Base-by-base conservation (phyloP, 1,140 invertebrate species). In the Zelostemma sp. region DNA sequence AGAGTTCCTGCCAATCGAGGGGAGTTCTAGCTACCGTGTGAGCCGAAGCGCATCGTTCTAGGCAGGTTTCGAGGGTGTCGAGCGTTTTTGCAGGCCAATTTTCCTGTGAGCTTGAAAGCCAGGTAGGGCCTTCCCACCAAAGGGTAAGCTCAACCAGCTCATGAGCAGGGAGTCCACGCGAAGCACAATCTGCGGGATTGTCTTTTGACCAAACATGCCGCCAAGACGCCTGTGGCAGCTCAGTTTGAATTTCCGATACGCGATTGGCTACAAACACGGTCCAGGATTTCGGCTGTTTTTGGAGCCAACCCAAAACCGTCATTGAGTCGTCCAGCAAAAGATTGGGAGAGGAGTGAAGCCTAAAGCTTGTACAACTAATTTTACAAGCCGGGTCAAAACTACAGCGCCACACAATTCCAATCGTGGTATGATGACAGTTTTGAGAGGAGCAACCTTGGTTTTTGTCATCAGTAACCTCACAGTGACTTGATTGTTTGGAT, bases 391-490 rank as follows among this genome's bases (percentile, higher is more conserved):
- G 1, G 49, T 40, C 1, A 66, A 47, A 4, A 63, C 8, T 0
- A 47, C 33, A n/a, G 65, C 70, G 5, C 55, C 64, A 5, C 17
- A 47, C 0, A 72, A 21, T 50, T 73, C 70, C 0, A 68, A 38
- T 14, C 59, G 49, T 0, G 62, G 70, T 0, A 68, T 68, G 0
- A 33, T 63, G 0, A 65, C 11, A 0, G 31, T 51, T 40, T 65
- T 73, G 0, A 73, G 8, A 0, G 71, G 67, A 2, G 81, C 68
- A 0, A 81, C 79, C 28, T 72, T 68, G 1, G 79, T 74, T 49
- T 82, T 83, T 6, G 78, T 51, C 6, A 70, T 59, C 0, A 81
- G 5, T 0, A 80, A 15, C 43, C 33, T 59, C 1, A 72, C 45
- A 35, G 3, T 70, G 48, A 12, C 11, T 11, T 2, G 6, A n/a